phyloP scores from a whole-genome alignment of 2,113 vertebrate genomes.

The Misgurnus anguillicaudatus region DNA sequence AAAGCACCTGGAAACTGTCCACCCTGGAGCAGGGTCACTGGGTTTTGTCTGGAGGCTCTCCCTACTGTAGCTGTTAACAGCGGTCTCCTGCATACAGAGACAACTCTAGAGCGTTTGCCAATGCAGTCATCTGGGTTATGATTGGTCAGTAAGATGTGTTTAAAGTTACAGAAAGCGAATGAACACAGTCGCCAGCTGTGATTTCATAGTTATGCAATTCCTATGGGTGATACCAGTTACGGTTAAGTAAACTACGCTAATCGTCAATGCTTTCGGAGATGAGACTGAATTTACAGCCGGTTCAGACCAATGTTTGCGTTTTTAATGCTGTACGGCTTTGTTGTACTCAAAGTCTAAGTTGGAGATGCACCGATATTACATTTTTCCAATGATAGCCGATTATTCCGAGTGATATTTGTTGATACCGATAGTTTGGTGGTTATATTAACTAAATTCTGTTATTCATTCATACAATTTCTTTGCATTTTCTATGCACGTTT shows the following conservation, averaged over 20 bases:
- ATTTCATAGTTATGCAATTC: constrained; percentile 68
- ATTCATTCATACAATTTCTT: no score
- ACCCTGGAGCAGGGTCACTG: constrained; percentile 74
- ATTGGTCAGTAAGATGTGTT: not conserved
- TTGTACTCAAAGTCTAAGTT: not conserved
- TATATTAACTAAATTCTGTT: no score
- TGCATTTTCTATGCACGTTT: no score
- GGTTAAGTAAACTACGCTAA: not conserved
- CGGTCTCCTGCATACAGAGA: constrained; percentile 64
- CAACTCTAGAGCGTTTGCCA: not conserved
- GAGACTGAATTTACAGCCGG: not conserved
- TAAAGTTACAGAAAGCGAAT: not conserved
- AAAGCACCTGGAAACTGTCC: constrained; percentile 79
- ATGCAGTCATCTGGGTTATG: not conserved
- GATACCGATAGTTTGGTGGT: no score
- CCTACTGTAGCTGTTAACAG: constrained; percentile 72
- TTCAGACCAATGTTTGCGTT: not conserved
- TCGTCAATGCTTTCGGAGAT: not conserved
- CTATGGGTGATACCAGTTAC: constrained; percentile 49
- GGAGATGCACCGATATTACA: no score
- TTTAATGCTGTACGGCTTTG: not conserved
- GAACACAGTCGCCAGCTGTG: constrained; percentile 64
- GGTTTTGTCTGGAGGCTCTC: constrained; percentile 78
- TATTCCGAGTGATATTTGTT: no score
- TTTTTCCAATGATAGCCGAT: no score